Evolutionary conservation across 1,140 invertebrate genomes (phyloP).

Genomic region (Drosophila tristis): DNA sequence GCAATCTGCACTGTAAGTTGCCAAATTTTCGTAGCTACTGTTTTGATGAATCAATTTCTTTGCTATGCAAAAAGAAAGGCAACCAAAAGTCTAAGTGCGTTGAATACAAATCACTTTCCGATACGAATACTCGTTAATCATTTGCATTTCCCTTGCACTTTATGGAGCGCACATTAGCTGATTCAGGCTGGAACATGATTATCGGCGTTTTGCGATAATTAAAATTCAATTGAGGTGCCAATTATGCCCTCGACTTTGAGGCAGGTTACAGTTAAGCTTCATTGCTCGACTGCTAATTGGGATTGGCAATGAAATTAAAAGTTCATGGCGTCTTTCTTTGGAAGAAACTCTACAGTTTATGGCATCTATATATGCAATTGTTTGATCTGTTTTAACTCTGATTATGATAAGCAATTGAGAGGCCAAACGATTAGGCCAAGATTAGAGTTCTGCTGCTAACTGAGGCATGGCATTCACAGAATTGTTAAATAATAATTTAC

Average conservation of each 20-base stretch:
- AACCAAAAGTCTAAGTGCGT: too few species aligned
- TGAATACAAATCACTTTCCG: slow-evolving; percentile 3
- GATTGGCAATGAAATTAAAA: slow-evolving; percentile 57
- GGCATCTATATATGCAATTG: too few species aligned
- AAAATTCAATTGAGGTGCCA: slow-evolving; percentile 45
- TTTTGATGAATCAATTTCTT: too few species aligned
- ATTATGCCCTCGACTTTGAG: slow-evolving; percentile 42
- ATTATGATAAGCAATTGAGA: too few species aligned
- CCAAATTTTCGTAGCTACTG: not conserved
- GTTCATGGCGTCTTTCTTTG: slow-evolving; percentile 22
- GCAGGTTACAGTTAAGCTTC: slow-evolving; percentile 66
- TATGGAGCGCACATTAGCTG: slow-evolving; percentile 18
- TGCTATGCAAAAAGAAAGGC: too few species aligned
- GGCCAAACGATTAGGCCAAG: too few species aligned
- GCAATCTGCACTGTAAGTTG: not conserved
- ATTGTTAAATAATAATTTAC: not conserved
- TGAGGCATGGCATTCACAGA: not conserved
- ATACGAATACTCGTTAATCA: not conserved
- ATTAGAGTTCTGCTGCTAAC: too few species aligned
- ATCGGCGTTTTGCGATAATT: slow-evolving; percentile 28
- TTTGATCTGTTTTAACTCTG: too few species aligned
- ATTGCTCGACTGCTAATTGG: slow-evolving; percentile 55
- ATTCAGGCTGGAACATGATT: slow-evolving; percentile 24
- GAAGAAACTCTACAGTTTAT: too few species aligned
- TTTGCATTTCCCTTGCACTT: slow-evolving; percentile 24